Percentiles rank a stretch among this genome's conserved stretches.
phyloP scores from a whole-genome alignment of 1,140 invertebrate species.

The Drosophila novamexicana region DNA sequence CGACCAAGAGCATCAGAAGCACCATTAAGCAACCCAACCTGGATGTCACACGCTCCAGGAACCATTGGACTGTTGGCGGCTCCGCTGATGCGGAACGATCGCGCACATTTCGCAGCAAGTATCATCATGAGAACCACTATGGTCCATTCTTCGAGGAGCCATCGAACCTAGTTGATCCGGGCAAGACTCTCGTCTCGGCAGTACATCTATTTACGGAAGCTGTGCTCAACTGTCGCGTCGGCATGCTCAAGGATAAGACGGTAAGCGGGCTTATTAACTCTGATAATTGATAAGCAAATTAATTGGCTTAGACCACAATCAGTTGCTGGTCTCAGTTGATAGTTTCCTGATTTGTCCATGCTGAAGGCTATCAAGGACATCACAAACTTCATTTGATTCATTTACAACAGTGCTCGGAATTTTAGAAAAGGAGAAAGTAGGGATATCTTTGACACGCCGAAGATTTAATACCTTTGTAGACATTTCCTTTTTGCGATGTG shows the following conservation, averaged over 20 bases:
- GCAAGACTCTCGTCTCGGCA: conserved; percentile 85
- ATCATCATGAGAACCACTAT: conserved; percentile 87
- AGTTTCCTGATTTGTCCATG: no score
- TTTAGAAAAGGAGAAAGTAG: no score
- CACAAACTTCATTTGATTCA: no score
- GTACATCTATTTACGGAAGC: conserved; percentile 92
- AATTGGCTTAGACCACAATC: no score
- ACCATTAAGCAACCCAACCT: conserved; percentile 55
- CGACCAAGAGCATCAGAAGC: conserved; percentile 54
- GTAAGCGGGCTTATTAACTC: conserved; percentile 85
- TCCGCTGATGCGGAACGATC: conserved; percentile 85
- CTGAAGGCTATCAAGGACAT: no score
- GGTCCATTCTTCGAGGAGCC: conserved; percentile 91
- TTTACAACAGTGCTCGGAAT: no score
- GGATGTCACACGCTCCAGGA: conserved; percentile 54
- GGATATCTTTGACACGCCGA: no score
- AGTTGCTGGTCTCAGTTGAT: no score
- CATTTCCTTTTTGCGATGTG: no score
- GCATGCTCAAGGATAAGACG: conserved; percentile 93
- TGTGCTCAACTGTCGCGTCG: conserved; percentile 91
- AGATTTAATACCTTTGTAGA: no score
- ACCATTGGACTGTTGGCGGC: conserved; percentile 56
- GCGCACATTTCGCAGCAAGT: conserved; percentile 86
- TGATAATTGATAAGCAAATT: no score
- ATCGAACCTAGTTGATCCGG: conserved; percentile 67